Evolutionary conservation across 2,113 vertebrate genomes (phyloP), one percentile per base, ranked within the genome.

Genomic region (Dasyornis broadbenti): DNA sequence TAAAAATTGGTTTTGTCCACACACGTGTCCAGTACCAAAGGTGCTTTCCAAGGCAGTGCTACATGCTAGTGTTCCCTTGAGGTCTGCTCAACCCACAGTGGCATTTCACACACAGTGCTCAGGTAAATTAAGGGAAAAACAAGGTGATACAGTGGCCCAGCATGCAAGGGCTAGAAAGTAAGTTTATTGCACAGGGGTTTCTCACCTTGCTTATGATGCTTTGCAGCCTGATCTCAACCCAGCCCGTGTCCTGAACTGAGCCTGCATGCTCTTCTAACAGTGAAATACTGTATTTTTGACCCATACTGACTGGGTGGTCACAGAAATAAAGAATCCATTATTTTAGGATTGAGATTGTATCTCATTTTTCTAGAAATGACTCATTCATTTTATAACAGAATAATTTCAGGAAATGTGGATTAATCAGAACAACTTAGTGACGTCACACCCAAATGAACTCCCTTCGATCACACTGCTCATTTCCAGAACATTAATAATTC

Each of bases 11-110:
- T 22, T 87, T 50, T 63, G 16, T 31, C 23, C 44, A 31, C 26
- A 4, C 5, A 21, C 3, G 2, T 1, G 8, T 7, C n/a, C 23
- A 60, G 33, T 4, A 54, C 26, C 44, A 64, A 27, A 31, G 33
- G 27, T 39, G 47, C 37, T 49, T 40, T 10, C 24, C 24, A 39
- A 71, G 57, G 31, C 52, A 57, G 49, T 8, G 28, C 49, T 14
- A n/a, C 44, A 18, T 1, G 0, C 23, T 8, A 0, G 0, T 15
- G 22, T 3, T 27, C 53, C 49, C 44, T 35, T n/a, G 21, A 10
- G 4, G 17, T 27, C 3, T 5, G 13, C 19, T 18, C 19, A 68
- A n/a, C 35, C 52, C 52, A 19, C 6, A 27, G 47, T 59, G 50
- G 17, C 18, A 8, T 15, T 49, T 54, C 28, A 44, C 44, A 11